Percentiles rank a stretch among this genome's conserved stretches.
These are phyloP conservation scores for Manis javanica DNA, from an alignment of 2,797 vertebrate species.

Conservation along the genomic window DNA sequence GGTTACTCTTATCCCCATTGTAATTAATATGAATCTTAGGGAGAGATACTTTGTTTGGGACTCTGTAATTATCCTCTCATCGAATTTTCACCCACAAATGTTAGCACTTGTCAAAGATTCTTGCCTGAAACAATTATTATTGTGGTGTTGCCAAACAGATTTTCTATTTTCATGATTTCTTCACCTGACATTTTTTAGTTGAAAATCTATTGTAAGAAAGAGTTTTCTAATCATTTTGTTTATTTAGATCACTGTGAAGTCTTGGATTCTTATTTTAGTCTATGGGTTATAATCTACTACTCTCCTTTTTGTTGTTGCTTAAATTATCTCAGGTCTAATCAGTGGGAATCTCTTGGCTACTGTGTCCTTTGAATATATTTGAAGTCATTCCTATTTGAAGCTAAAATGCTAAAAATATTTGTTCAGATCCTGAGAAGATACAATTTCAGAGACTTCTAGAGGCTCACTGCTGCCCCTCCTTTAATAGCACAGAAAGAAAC, in stretches of 20 bases:
- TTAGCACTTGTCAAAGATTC: not conserved
- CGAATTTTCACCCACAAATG: not conserved
- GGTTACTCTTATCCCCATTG: not conserved
- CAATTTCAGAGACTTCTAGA: not conserved
- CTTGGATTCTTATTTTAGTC: slow-evolving; percentile 23
- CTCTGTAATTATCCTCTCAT: not conserved
- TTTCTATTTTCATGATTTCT: slow-evolving; percentile 9
- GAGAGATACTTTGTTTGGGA: not conserved
- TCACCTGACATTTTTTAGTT: not conserved
- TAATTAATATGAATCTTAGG: not conserved
- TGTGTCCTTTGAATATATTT: not conserved
- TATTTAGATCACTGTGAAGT: not conserved
- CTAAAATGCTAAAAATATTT: slow-evolving; percentile 39
- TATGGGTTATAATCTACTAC: not conserved
- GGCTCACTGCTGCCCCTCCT: not conserved
- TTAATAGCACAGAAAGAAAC: not conserved
- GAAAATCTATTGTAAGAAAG: not conserved
- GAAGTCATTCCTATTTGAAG: slow-evolving; percentile 36
- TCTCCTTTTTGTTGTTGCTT: not conserved
- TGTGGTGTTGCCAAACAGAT: not conserved
- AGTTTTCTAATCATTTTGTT: not conserved
- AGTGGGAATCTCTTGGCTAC: not conserved
- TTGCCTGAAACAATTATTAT: not conserved
- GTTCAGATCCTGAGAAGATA: not conserved
- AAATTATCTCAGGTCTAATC: not conserved